Evolutionary conservation across 2,888 invertebrate species (phyloP), one percentile per base, ranked within the genome.

Genomic region (Didymodactylos carnosus): DNA sequence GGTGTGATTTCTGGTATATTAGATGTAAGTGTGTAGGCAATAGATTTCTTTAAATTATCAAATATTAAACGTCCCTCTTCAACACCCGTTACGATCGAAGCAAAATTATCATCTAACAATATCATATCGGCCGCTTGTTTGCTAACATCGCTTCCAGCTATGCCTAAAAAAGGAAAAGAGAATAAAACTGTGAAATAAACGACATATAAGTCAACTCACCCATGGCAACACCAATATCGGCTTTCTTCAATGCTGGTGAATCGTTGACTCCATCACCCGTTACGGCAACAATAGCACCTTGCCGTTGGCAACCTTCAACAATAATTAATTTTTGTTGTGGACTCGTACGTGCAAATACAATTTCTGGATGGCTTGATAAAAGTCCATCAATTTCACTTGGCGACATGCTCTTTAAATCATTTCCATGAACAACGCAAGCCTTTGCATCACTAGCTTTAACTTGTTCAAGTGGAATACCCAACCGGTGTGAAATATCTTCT

Each of bases 61-160:
- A 94, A 95, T 86, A 95, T 94, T 79, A 95, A 86, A 77, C 86
- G 80, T 39, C 85, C 85, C 80, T 86, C 86, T 80, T 91, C 91
- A 25, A 91, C 89, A 70, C 91, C 91, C 3, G 88, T 88, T 40
- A 97, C 95, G 85, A 97, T 97, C 70, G 95, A 95, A 41, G 95
- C 94, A 84, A 97, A 97, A 86, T 97, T 97, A 85, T 97, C 97
- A 83, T 97, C 97, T 77, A 97, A 87, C 79, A 97, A 87, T 83
- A 97, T 95, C 97, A 97, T 97, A 88, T 97, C 97, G 79, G 97
- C 97, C 72, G 97, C 97, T 87, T 98, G 95, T 83, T 91, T 91
- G 76, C 84, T 89, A 49, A 84, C 84, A 77, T 84, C 84, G 78
- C 81, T 81, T 39, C 84, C 84, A 76, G 84, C 81, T 39, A 75